These are phyloP conservation scores for Sogatella furcifera DNA, from an alignment of 1,140 invertebrate genomes.

Conservation along the genomic window DNA sequence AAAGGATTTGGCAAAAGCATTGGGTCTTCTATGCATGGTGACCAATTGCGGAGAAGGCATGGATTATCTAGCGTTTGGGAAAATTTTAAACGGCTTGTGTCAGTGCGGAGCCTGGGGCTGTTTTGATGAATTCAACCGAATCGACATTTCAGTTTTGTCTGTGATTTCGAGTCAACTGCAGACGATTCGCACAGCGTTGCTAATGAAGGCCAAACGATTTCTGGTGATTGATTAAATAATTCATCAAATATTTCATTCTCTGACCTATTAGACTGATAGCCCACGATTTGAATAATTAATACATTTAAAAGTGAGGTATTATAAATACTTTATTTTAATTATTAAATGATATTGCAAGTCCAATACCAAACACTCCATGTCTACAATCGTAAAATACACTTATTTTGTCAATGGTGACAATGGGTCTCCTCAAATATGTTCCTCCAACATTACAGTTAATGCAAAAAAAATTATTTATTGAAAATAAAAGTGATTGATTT, in stretches of 20 bases:
- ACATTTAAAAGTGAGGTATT: background rate
- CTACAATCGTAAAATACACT: too few relatives aligned
- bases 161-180: slow-evolving; percentile 85
- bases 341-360: too few relatives aligned
- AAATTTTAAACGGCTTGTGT: slow-evolving; percentile 62
- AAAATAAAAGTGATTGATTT: too few relatives aligned
- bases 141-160: slow-evolving; percentile 79
- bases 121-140: slow-evolving; percentile 88
- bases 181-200: slow-evolving; percentile 71
- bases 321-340: too few relatives aligned
- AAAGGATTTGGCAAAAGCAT: slow-evolving; percentile 80
- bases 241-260: background rate
- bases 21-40: slow-evolving; percentile 57
- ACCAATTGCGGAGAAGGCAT: slow-evolving; percentile 89
- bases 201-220: slow-evolving; percentile 59
- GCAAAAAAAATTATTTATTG: too few relatives aligned
- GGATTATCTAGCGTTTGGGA: slow-evolving; percentile 78
- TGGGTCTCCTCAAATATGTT: too few relatives aligned
- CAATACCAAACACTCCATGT: too few relatives aligned
- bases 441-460: too few relatives aligned
- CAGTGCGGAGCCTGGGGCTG: slow-evolving; percentile 79
- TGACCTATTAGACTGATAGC: too few relatives aligned
- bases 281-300: too few relatives aligned
- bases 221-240: slow-evolving; percentile 39
- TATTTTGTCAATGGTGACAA: too few relatives aligned